Evolutionary conservation across 2,888 invertebrate genomes (phyloP).

Genomic region (Nycteola revayana): DNA sequence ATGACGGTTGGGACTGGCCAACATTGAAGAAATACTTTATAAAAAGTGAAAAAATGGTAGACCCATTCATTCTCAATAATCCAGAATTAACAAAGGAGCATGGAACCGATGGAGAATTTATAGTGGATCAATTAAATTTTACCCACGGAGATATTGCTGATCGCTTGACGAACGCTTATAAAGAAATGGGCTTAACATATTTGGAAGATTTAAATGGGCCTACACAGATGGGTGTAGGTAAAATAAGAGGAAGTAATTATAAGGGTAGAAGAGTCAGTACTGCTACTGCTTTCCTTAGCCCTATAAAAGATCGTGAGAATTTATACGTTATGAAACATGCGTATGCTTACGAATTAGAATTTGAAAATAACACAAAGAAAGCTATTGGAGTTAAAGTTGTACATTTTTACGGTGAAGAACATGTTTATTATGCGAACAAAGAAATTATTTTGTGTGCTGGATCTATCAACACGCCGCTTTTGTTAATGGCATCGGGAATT

Average conservation of each 20-base stretch:
- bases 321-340: constrained; percentile 60
- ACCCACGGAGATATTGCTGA: constrained; percentile 58
- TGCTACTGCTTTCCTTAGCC: constrained; percentile 72
- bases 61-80: constrained; percentile 61
- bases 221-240: constrained; percentile 78
- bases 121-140: constrained; percentile 72
- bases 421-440: constrained; percentile 50
- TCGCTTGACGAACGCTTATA: constrained; percentile 61
- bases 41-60: constrained; percentile 67
- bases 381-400: constrained; percentile 54
- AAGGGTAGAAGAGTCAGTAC: constrained; percentile 80
- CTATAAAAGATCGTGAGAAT: constrained; percentile 52
- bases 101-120: constrained; percentile 73
- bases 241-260: constrained; percentile 72
- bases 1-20: constrained; percentile 70
- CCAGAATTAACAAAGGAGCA: constrained; percentile 58
- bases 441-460: constrained; percentile 68
- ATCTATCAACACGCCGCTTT: constrained; percentile 58
- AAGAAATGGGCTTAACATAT: constrained; percentile 73
- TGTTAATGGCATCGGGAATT: constrained; percentile 66
- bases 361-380: constrained; percentile 41
- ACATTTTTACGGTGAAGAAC: constrained; percentile 42
- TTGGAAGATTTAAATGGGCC: constrained; percentile 65
- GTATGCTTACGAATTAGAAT: constrained; percentile 43
- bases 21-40: constrained; percentile 61